Evolutionary conservation across 2,888 invertebrate species (phyloP), one percentile per base, ranked within the genome.

Genomic region (Chaetogeoica ovagalla): DNA sequence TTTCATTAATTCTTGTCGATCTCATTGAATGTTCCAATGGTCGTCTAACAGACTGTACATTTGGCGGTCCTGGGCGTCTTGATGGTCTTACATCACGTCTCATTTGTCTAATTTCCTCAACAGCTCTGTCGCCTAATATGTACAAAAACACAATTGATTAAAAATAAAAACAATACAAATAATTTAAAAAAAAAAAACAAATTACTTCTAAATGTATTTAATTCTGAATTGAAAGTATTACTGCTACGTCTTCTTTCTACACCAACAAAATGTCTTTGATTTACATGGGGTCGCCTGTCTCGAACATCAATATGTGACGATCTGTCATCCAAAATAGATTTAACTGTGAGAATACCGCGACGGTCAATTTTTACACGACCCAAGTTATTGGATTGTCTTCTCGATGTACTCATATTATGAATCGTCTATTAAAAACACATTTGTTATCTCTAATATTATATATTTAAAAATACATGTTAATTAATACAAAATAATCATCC

Each of bases 291-390:
- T 19, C 71, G 37, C 17, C 70, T 63, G 1, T 57, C 77, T 19
- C 70, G 59, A 70, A 21, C 23, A 30, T 19, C 15, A 65, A 23
- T 17, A 79, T 71, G 55, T 39, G 57, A 57, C 30, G 62, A 11
- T 63, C 79, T 71, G 71, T 71, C 71, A 57, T 79, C 63, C 43
- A 79, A 65, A n/a, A 79, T 79, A n/a, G 79, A 79, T 13, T 79
- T 79, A 6, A 79, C 79, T 23, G 79, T 79, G 52, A 79, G 79
- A 71, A 79, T 79, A 71, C 79, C 79, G 30, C 71, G 79, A 0
- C 79, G 71, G 15, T 79, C 79, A 79, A 79, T 79, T 63, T 79
- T 79, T n/a, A 79, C 79, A 43, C 79, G 79, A 15, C 71, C 63
- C n/a, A 70, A 52, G 11, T 63, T 70, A 63, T 79, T 71, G 30